Conservation (phyloP, 2,797 vertebrate species). For the Danionella dracula region DNA sequence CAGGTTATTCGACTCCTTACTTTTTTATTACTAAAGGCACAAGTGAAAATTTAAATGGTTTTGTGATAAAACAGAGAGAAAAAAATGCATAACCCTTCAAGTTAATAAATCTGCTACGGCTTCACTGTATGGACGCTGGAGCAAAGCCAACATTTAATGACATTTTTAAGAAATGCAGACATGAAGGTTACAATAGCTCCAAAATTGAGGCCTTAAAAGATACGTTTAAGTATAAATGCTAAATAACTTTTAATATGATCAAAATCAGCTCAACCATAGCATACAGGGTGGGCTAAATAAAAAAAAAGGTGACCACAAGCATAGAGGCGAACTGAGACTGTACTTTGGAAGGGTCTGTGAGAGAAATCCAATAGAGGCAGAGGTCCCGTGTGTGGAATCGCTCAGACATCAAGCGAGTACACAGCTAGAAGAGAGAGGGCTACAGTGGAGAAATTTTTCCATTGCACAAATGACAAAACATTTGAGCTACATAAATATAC, state of each 20-base stretch:
- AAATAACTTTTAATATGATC: slow-evolving; percentile 15
- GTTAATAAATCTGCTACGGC: slow-evolving; percentile 29
- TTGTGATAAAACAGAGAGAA: slow-evolving; percentile 16
- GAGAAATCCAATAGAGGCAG: slow-evolving; percentile 17
- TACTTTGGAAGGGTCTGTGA: slow-evolving; percentile 1
- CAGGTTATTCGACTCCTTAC: slow-evolving; percentile 33
- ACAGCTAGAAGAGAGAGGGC: slow-evolving; percentile 10
- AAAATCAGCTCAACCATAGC: background rate
- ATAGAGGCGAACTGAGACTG: slow-evolving; percentile 4
- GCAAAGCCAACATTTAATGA: slow-evolving; percentile 33
- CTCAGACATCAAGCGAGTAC: slow-evolving; percentile 23
- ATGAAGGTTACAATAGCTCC: slow-evolving; percentile 36
- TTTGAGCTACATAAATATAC: slow-evolving; percentile 4
- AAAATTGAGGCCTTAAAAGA: slow-evolving; percentile 27
- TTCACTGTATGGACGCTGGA: slow-evolving; percentile 27
- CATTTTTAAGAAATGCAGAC: slow-evolving; percentile 28
- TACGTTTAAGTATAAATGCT: slow-evolving; percentile 17
- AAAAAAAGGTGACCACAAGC: slow-evolving; percentile 28
- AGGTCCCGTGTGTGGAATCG: slow-evolving; percentile 28
- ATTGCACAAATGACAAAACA: background rate
- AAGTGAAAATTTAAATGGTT: slow-evolving; percentile 29
- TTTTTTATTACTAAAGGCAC: slow-evolving; percentile 40
- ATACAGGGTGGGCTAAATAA: slow-evolving; percentile 27
- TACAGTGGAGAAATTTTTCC: slow-evolving; percentile 17
- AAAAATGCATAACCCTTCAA: slow-evolving; percentile 24